Percentiles rank a stretch among this genome's conserved stretches.
These are phyloP conservation scores for Drosophila pegasa DNA, from an alignment of 2,888 invertebrate species.

Conservation along the genomic window DNA sequence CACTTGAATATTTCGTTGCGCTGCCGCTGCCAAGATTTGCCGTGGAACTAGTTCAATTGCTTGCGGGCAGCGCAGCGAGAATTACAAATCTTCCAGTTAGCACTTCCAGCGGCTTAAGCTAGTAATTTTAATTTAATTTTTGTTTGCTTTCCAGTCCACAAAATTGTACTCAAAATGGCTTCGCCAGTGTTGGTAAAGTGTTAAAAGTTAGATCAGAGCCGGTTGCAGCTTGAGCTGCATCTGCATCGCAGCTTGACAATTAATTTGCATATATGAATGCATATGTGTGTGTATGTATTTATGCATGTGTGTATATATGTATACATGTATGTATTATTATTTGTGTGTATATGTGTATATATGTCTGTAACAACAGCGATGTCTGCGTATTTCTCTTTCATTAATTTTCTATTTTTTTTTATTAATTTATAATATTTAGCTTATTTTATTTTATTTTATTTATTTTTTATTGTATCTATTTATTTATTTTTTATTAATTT, in stretches of 20 bases:
- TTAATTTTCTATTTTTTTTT: not conserved
- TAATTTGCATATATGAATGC: constrained; percentile 36
- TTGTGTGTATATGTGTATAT: not conserved
- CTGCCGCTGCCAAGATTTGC: not conserved
- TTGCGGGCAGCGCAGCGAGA: not conserved
- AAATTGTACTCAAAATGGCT: constrained; percentile 22
- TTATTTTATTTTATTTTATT: too few species aligned
- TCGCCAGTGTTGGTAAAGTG: constrained; percentile 2
- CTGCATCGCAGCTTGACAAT: constrained; percentile 20
- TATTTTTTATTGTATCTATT: too few species aligned
- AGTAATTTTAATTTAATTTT: too few species aligned
- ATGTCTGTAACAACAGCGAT: not conserved
- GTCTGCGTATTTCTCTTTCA: constrained; percentile 1
- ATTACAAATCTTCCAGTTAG: not conserved
- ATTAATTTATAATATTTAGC: too few species aligned
- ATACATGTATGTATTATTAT: not conserved
- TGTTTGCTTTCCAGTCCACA: not conserved
- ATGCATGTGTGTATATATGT: not conserved
- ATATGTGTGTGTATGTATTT: not conserved
- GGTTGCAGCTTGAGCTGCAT: constrained; percentile 14
- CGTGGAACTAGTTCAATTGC: constrained; percentile 12
- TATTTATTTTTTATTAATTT: too few species aligned
- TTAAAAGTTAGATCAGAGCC: not conserved
- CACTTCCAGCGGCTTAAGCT: too few species aligned
- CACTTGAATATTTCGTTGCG: constrained; percentile 17